A percentile compares a stretch with the other conserved stretches of the same genome.
Conservation (phyloP, 1,140 invertebrate genomes). For the Drosophila saltans region DNA sequence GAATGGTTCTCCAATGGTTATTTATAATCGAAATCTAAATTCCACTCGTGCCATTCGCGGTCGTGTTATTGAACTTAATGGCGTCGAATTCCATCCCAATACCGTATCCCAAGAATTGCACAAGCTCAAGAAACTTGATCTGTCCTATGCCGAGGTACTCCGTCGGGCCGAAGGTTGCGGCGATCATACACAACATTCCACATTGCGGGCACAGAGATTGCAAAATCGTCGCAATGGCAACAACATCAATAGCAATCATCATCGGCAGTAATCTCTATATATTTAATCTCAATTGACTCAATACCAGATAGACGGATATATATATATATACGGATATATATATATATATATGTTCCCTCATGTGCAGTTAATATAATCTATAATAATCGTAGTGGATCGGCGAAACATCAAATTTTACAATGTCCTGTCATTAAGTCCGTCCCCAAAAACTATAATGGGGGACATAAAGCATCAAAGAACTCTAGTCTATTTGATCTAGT, state of each 20-base stretch:
- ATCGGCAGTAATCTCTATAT: constrained; percentile 32
- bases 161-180: constrained; percentile 86
- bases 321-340: background rate
- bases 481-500: constrained; percentile 7
- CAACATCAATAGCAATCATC: constrained; percentile 17
- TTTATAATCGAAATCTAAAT: constrained; percentile 85
- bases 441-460: background rate
- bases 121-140: constrained; percentile 90
- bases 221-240: constrained; percentile 20
- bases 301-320: background rate
- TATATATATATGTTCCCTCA: background rate
- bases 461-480: constrained; percentile 2
- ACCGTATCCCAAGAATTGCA: constrained; percentile 91
- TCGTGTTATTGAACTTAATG: constrained; percentile 69
- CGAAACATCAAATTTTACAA: constrained; percentile 1
- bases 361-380: constrained; percentile 3
- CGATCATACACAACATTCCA: constrained; percentile 34
- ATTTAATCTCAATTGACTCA: constrained; percentile 17
- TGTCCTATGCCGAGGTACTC: constrained; percentile 92
- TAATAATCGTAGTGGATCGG: constrained; percentile 1
- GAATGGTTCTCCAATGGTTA: constrained; percentile 88
- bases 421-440: constrained; percentile 9
- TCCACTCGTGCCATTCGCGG: constrained; percentile 38
- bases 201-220: constrained; percentile 29
- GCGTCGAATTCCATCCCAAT: constrained; percentile 87